A percentile compares a stretch with the other conserved stretches of the same genome.
These are phyloP conservation scores for Ornithoptera priamus DNA, from an alignment of 2,888 invertebrate species.

Conservation along the genomic window DNA sequence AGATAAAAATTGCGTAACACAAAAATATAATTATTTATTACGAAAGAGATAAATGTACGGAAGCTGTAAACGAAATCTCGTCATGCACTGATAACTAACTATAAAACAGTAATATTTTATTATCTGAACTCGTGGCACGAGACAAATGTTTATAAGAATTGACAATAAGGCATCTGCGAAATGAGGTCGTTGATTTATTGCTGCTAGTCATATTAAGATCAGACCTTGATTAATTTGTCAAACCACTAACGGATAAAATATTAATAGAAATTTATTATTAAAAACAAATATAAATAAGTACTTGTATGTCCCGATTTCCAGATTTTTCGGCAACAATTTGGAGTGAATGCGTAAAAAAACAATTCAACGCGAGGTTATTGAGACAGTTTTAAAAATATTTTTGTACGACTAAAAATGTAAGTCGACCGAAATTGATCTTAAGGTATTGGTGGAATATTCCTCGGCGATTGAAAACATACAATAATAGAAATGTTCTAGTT, in stretches of 20 bases:
- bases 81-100: neutral
- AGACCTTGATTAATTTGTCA: conserved; percentile 25
- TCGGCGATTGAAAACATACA: neutral
- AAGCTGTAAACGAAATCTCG: neutral
- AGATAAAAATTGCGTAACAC: too few species aligned
- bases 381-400: conserved; percentile 2
- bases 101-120: neutral
- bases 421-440: neutral
- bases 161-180: conserved; percentile 16
- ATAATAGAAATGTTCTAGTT: too few species aligned
- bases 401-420: neutral
- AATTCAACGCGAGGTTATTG: conserved; percentile 1
- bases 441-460: neutral
- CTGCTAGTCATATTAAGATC: conserved; percentile 15
- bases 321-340: neutral
- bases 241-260: conserved; percentile 8
- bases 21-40: neutral
- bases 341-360: conserved; percentile 16
- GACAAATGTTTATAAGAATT: conserved; percentile 8
- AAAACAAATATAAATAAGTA: neutral
- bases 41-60: neutral
- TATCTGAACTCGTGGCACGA: neutral
- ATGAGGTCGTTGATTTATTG: conserved; percentile 15
- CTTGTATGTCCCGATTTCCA: neutral
- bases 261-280: conserved; percentile 8